Percentiles rank a stretch among this genome's conserved stretches.
phyloP scores from a whole-genome alignment of 2,888 invertebrate genomes.

The Agrenia bidenticulata region DNA sequence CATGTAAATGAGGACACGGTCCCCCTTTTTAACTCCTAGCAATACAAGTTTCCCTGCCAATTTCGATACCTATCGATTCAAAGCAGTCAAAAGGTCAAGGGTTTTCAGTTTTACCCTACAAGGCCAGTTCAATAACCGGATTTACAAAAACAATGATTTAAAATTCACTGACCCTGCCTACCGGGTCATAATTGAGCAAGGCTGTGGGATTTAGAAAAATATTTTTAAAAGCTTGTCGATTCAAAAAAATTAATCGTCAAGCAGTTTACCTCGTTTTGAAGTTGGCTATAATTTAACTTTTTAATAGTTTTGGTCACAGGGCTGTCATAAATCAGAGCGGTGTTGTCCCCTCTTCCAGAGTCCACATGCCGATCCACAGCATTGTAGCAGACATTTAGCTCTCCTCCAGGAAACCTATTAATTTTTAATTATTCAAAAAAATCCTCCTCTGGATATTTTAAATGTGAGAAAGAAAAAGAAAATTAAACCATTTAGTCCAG shows the following conservation, averaged over 20 bases:
- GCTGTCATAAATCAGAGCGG: slow-evolving; percentile 86
- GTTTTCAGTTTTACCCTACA: no score
- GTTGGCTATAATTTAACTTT: slow-evolving; percentile 75
- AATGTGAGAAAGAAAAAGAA: not conserved
- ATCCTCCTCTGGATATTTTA: not conserved
- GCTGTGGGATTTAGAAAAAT: no score
- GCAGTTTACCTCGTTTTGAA: slow-evolving; percentile 32
- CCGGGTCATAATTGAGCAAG: no score
- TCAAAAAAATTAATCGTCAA: no score
- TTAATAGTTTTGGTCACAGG: slow-evolving; percentile 77
- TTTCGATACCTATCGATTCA: slow-evolving; percentile 63
- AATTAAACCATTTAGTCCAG: slow-evolving; percentile 80
- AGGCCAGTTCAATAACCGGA: no score
- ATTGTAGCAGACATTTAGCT: slow-evolving; percentile 90
- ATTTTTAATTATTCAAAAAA: not conserved
- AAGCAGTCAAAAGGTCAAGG: no score
- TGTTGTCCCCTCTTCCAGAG: slow-evolving; percentile 72
- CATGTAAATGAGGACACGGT: slow-evolving; percentile 94
- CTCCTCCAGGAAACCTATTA: slow-evolving; percentile 80
- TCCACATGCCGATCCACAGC: slow-evolving; percentile 86
- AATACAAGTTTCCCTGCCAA: slow-evolving; percentile 75
- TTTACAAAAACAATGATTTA: no score
- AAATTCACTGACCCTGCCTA: no score
- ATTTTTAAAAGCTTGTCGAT: no score
- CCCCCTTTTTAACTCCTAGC: slow-evolving; percentile 81